These are phyloP conservation scores for Drymodes brunneopygia DNA, from an alignment of 2,113 vertebrate species.

Conservation along the genomic window DNA sequence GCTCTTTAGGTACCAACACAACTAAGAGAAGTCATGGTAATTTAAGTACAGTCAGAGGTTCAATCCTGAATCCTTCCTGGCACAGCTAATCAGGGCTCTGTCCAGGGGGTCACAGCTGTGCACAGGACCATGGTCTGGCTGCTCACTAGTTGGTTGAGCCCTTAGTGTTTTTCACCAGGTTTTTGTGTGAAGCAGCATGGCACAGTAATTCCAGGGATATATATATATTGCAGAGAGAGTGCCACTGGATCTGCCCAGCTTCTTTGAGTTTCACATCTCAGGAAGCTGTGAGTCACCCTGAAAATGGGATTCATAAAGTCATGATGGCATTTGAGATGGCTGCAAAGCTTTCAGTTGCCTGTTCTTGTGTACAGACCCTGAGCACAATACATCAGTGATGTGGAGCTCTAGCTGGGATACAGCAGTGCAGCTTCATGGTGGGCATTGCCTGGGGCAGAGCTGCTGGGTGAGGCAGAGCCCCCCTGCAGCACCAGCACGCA, in stretches of 20 bases:
- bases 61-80: neutral
- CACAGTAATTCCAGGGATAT: too few relatives aligned
- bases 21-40: neutral
- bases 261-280: accelerated
- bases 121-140: neutral
- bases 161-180: neutral
- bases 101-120: neutral
- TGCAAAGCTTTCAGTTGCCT: neutral
- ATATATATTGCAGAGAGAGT: neutral
- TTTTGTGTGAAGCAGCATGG: neutral
- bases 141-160: accelerated
- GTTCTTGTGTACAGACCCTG: neutral
- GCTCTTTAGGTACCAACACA: neutral
- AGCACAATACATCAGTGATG: accelerated
- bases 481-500: neutral
- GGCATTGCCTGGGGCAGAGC: neutral
- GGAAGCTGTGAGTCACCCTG: neutral
- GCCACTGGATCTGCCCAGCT: neutral
- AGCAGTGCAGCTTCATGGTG: neutral
- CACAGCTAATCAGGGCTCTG: neutral
- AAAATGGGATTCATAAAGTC: neutral
- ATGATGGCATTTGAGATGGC: neutral
- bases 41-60: too few relatives aligned
- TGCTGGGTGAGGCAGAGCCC: neutral
- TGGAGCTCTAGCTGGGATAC: neutral